phyloP scores from a whole-genome alignment of 2,888 invertebrate genomes.

The Eutolmus rufibarbis region DNA sequence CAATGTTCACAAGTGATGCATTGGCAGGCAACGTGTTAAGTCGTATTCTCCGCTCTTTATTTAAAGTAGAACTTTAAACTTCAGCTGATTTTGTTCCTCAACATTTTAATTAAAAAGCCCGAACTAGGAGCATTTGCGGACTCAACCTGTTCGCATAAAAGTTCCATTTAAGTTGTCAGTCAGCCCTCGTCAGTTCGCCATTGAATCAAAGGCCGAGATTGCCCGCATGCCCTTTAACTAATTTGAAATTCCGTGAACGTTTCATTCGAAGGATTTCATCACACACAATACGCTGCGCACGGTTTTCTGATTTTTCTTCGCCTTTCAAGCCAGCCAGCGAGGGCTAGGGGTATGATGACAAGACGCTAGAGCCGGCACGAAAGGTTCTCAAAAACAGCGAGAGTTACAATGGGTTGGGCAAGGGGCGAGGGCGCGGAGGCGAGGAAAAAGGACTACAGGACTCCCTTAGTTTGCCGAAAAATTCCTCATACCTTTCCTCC shows the following conservation, averaged over 20 bases:
- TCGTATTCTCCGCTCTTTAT: neutral
- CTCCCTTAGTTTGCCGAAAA: slow-evolving; percentile 33
- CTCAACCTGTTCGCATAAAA: neutral
- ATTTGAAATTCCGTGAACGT: slow-evolving; percentile 33
- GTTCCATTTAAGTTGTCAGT: neutral
- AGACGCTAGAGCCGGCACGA: slow-evolving; percentile 27
- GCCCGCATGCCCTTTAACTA: slow-evolving; percentile 13
- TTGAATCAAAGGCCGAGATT: slow-evolving; percentile 32
- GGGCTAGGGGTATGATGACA: slow-evolving; percentile 16
- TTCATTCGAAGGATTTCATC: slow-evolving; percentile 42
- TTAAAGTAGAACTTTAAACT: neutral
- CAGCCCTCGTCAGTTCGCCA: neutral
- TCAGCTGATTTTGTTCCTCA: neutral
- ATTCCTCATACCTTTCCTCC: slow-evolving; percentile 37
- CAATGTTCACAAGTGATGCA: too few species aligned
- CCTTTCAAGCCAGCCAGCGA: slow-evolving; percentile 12
- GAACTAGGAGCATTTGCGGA: neutral
- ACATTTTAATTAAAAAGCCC: neutral
- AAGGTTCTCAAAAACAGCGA: slow-evolving; percentile 8
- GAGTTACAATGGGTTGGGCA: neutral
- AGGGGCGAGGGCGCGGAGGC: neutral
- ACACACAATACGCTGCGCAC: slow-evolving; percentile 36
- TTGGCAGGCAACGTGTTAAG: too few species aligned
- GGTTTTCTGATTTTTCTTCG: slow-evolving; percentile 38
- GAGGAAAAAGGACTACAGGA: slow-evolving; percentile 1